Evolutionary conservation across 2,888 invertebrate species (phyloP), one percentile per base, ranked within the genome.

Genomic region (Caenorhabditis sp.): DNA sequence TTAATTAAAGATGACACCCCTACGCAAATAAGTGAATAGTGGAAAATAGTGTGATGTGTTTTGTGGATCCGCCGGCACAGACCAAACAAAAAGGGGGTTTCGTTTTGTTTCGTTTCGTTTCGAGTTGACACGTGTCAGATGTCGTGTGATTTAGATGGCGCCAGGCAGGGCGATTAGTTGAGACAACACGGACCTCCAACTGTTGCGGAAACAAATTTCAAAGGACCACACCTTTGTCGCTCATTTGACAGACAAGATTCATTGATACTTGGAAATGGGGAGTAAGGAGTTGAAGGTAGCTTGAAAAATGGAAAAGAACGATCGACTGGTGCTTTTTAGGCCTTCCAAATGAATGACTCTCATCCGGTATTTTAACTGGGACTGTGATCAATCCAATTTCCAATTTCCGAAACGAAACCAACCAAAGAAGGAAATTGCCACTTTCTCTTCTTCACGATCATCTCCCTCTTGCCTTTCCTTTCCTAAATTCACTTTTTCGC

Each of bases 391-490:
- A 64, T 74, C 53, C 22, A 50, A 26, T 24, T 62, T 56, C 50
- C 74, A 74, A 74, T 74, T 74, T 74, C 74, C 74, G 15, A 26
- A 35, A 74, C 32, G n/a, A n/a, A n/a, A n/a, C n/a, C n/a, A n/a
- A n/a, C n/a, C n/a, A n/a, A n/a, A n/a, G n/a, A n/a, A 47, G 81
- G 77, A 82, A 82, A 82, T 82, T 82, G 81, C 68, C 81, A 81
- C 81, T 81, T 81, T 76, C 70, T 80, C 74, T 70, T 78, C 65
- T 40, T 67, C 76, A 37, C 50, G n/a, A n/a, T n/a, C 51, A 28
- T 28, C 24, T 40, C 40, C 26, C 44, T 37, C n/a, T n/a, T n/a
- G n/a, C n/a, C n/a, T n/a, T n/a, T n/a, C n/a, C n/a, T n/a, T 22
- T 18, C 65, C 65, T 60, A 60, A 65, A 67, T 67, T 67, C 67